phyloP scores from a whole-genome alignment of 2,113 vertebrate species.

The Gracilinanus agilis region DNA sequence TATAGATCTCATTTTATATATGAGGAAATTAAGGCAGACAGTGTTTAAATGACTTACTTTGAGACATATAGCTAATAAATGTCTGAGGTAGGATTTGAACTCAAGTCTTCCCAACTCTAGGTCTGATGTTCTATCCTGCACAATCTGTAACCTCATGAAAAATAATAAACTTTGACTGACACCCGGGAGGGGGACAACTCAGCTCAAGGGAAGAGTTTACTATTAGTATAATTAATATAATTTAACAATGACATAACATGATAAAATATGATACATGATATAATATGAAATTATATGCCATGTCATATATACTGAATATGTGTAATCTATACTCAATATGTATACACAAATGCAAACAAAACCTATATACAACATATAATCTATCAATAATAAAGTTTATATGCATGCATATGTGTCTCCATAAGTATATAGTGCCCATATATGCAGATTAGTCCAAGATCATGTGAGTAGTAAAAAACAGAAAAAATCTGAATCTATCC shows the following conservation, averaged over 20 bases:
- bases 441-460: neutral
- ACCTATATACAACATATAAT: neutral
- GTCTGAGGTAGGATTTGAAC: neutral
- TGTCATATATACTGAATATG: neutral
- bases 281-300: neutral
- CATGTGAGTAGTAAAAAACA: neutral
- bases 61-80: neutral
- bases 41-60: neutral
- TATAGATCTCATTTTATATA: neutral
- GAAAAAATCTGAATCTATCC: neutral
- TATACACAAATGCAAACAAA: neutral
- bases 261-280: neutral
- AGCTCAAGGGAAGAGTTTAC: neutral
- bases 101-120: neutral
- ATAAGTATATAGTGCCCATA: neutral
- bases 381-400: neutral
- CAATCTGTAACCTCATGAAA: neutral
- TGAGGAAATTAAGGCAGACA: neutral
- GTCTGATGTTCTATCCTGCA: neutral
- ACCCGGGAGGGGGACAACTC: neutral
- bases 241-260: neutral
- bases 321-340: neutral
- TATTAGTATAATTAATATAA: neutral
- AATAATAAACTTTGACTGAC: neutral
- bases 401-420: neutral